Conservation (phyloP, 2,888 invertebrate genomes). For the Maniola hyperantus region DNA sequence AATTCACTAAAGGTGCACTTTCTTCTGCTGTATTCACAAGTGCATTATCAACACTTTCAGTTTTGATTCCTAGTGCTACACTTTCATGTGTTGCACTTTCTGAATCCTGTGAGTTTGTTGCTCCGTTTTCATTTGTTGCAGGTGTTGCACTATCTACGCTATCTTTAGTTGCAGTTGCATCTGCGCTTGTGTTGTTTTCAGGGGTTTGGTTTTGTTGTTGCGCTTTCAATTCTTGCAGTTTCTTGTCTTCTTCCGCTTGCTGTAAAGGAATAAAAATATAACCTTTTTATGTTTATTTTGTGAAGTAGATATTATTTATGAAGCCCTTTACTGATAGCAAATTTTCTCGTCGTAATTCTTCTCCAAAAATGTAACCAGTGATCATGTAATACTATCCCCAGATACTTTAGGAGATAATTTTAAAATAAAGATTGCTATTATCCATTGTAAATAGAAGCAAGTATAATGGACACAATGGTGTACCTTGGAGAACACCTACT, state of each 20-base stretch:
- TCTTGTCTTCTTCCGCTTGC: slow-evolving; percentile 74
- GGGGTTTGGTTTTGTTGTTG: slow-evolving; percentile 37
- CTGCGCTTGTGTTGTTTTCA: slow-evolving; percentile 30
- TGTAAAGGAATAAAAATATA: slow-evolving; percentile 37
- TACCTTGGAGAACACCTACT: neutral
- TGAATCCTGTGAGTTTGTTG: neutral
- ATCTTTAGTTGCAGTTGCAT: slow-evolving; percentile 15
- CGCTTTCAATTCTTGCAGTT: slow-evolving; percentile 56
- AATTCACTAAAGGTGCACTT: slow-evolving; percentile 20
- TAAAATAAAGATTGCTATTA: neutral
- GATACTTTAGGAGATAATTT: neutral
- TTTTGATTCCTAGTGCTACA: slow-evolving; percentile 12
- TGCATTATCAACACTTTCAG: slow-evolving; percentile 14
- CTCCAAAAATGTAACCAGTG: too few species aligned
- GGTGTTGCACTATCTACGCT: slow-evolving; percentile 18
- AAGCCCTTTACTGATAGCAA: too few species aligned
- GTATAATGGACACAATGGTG: neutral
- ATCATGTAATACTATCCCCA: too few species aligned
- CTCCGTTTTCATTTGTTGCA: slow-evolving; percentile 9
- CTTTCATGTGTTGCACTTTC: slow-evolving; percentile 20
- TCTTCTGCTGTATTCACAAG: slow-evolving; percentile 5
- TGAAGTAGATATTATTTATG: too few species aligned
- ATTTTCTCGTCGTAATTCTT: too few species aligned
- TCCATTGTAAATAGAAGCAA: neutral
- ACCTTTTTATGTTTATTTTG: too few species aligned